Evolutionary conservation across 2,888 invertebrate genomes (phyloP).

Genomic region (Torymus tubicola): DNA sequence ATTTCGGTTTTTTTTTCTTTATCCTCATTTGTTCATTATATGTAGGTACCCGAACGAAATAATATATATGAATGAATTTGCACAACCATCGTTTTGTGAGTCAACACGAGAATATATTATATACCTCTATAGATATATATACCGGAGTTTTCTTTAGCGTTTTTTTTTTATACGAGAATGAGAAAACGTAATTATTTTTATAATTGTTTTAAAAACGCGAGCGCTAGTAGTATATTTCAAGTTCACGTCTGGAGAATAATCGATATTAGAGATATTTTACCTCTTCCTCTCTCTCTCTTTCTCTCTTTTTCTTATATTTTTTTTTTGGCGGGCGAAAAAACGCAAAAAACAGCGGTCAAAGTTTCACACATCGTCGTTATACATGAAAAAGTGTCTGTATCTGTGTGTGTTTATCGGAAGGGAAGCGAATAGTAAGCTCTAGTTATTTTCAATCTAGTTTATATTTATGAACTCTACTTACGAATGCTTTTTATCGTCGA

Average conservation of each 20-base stretch:
- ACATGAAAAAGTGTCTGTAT: conserved; percentile 16
- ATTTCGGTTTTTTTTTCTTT: conserved; percentile 6
- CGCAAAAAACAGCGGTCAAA: too few relatives aligned
- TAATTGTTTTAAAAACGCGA: too few relatives aligned
- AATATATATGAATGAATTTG: conserved; percentile 44
- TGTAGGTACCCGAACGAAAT: conserved; percentile 14
- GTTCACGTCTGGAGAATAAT: conserved; percentile 28
- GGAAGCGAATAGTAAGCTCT: conserved; percentile 50
- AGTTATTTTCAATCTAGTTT: conserved; percentile 30
- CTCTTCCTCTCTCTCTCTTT: too few relatives aligned
- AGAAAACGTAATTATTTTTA: too few relatives aligned
- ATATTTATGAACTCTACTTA: conserved; percentile 26
- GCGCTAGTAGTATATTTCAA: not conserved
- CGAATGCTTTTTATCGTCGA: conserved; percentile 22
- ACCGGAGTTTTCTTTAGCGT: conserved; percentile 20
- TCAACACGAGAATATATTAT: conserved; percentile 40
- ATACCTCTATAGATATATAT: not conserved
- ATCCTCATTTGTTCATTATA: conserved; percentile 5
- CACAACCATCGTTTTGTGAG: conserved; percentile 50
- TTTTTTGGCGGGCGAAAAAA: too few relatives aligned
- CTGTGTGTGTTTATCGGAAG: not conserved
- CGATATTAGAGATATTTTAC: not conserved
- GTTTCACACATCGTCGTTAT: not conserved
- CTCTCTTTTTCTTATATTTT: too few relatives aligned
- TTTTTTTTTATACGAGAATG: not conserved